These are phyloP conservation scores for Mimumesa dahlbomi DNA, from an alignment of 2,888 invertebrate genomes.

Conservation along the genomic window DNA sequence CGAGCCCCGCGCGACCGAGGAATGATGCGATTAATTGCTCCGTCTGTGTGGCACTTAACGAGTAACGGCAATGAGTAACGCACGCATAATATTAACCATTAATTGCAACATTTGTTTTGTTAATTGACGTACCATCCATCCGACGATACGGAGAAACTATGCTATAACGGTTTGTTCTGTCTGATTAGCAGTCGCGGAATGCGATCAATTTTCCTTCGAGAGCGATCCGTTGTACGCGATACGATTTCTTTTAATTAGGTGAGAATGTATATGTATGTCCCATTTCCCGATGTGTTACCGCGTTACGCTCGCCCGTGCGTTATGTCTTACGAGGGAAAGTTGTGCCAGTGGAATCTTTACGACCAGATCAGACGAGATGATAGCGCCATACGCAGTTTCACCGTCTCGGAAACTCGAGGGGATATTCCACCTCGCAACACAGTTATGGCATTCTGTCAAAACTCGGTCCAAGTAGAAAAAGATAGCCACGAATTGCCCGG, in stretches of 20 bases:
- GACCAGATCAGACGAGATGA: constrained; percentile 34
- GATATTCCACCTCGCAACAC: constrained; percentile 12
- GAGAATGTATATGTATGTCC: constrained; percentile 40
- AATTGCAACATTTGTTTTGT: constrained; percentile 64
- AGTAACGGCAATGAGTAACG: constrained; percentile 42
- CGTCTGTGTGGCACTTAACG: constrained; percentile 49
- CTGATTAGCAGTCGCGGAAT: constrained; percentile 53
- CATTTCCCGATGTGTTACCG: constrained; percentile 19
- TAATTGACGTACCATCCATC: constrained; percentile 47
- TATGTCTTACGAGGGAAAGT: constrained; percentile 27
- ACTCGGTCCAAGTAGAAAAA: background rate
- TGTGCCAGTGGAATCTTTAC: constrained; percentile 41
- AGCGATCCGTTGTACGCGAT: constrained; percentile 4
- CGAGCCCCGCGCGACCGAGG: background rate
- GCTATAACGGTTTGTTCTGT: too few species aligned
- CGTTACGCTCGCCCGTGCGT: constrained; percentile 31
- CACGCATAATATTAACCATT: constrained; percentile 54
- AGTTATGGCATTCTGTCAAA: constrained; percentile 21
- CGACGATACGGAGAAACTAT: constrained; percentile 23
- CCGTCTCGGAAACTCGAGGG: constrained; percentile 15
- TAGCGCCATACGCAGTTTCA: constrained; percentile 22
- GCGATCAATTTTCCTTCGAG: constrained; percentile 44
- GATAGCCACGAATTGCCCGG: constrained; percentile 24
- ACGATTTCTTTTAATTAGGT: constrained; percentile 58
- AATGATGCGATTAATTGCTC: constrained; percentile 51